phyloP scores from a whole-genome alignment of 2,797 vertebrate genomes.

The Malacoctenus gilli region DNA sequence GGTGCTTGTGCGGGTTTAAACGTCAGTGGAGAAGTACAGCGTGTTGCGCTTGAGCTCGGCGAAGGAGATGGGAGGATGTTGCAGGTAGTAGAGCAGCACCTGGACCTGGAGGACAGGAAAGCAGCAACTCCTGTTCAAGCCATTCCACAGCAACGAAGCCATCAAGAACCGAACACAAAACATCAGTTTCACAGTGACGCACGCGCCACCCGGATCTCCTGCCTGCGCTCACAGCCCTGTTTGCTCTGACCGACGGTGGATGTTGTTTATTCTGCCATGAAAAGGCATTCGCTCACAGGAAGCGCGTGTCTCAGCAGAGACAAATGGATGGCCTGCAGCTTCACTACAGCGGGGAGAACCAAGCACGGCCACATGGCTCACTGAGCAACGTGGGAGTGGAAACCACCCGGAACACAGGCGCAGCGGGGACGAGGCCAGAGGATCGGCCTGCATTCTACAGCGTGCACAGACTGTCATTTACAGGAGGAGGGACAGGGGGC shows the following conservation, averaged over 20 bases:
- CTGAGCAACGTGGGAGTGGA: constrained; percentile 51
- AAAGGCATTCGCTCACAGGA: constrained; percentile 59
- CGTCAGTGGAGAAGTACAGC: constrained; percentile 97
- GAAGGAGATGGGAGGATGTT: constrained; percentile 94
- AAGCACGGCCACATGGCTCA: constrained; percentile 49
- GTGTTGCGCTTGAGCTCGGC: constrained; percentile 96
- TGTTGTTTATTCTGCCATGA: constrained; percentile 55
- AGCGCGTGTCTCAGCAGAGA: constrained; percentile 47
- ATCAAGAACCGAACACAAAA: no score
- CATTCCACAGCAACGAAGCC: no score
- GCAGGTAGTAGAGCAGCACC: constrained; percentile 98
- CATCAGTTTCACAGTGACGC: no score
- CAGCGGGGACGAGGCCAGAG: background rate
- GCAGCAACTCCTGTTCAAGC: no score
- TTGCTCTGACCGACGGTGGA: constrained; percentile 51
- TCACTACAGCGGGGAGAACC: constrained; percentile 74
- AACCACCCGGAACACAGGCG: constrained; percentile 22
- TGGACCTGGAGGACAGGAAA: constrained; percentile 86
- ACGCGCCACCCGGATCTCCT: constrained; percentile 16
- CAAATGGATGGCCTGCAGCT: constrained; percentile 44
- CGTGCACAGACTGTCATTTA: no score
- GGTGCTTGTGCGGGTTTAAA: constrained; percentile 75
- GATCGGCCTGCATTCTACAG: no score
- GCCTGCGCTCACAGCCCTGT: constrained; percentile 16
- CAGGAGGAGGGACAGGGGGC: no score